Percentiles rank a stretch among this genome's conserved stretches.
Evolutionary conservation across 2,113 vertebrate genomes (phyloP).

Genomic region (Tringa solitaria): DNA sequence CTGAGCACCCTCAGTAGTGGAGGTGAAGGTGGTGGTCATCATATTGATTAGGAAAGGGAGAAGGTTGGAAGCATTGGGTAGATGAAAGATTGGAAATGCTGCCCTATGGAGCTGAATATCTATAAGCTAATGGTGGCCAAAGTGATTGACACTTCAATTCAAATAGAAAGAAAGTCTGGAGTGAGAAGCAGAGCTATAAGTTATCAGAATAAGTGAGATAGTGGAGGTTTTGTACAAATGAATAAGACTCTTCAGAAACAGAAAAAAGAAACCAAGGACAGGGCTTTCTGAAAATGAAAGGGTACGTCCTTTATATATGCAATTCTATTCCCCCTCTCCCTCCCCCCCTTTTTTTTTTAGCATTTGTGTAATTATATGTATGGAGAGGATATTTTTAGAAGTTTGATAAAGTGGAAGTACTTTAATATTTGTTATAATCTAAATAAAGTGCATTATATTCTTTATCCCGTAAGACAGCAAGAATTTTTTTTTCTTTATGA

Average conservation of each 20-base stretch:
- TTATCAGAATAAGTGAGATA: not conserved
- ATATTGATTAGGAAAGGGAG: not conserved
- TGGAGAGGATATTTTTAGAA: not conserved
- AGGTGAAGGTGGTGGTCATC: not conserved
- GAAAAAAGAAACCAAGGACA: not conserved
- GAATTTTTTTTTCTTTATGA: not conserved
- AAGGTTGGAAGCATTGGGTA: not conserved
- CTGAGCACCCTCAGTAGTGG: not conserved
- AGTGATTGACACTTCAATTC: not conserved
- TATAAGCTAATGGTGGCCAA: not conserved
- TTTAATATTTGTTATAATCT: not conserved
- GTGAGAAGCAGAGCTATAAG: not conserved
- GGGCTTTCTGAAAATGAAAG: not conserved
- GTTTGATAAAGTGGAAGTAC: not conserved
- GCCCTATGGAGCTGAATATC: not conserved
- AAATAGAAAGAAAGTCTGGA: not conserved
- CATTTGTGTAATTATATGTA: not conserved
- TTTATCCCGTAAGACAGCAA: not conserved
- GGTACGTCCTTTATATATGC: not conserved
- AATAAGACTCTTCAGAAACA: not conserved
- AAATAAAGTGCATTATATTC: not conserved
- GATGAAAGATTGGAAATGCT: not conserved
- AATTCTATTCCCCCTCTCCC: not conserved
- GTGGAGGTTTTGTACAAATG: not conserved
- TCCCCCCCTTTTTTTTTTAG: not conserved